Percentiles rank a stretch among this genome's conserved stretches.
Conservation (phyloP, 2,888 invertebrate genomes). For the Cheilosia grossa region DNA sequence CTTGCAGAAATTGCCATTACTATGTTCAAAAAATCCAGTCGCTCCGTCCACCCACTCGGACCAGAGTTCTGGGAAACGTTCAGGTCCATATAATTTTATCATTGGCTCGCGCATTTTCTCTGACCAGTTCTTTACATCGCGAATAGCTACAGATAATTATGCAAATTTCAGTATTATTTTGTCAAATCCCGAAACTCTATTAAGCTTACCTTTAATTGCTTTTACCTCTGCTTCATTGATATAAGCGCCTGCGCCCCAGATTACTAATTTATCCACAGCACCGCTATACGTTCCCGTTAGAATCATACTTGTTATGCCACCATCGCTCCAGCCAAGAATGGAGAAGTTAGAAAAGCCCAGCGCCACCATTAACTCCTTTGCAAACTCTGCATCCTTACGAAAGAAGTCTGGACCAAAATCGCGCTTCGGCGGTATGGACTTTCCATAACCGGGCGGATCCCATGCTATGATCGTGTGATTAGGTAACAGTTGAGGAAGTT, state of each 20-base stretch:
- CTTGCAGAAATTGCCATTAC: constrained; percentile 90
- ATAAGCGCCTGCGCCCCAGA: constrained; percentile 92
- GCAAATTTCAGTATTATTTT: neutral
- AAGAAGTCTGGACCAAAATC: constrained; percentile 89
- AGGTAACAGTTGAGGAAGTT: constrained; percentile 82
- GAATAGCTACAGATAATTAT: constrained; percentile 24
- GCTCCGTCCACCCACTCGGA: constrained; percentile 89
- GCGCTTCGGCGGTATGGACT: constrained; percentile 90
- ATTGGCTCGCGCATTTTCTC: constrained; percentile 89
- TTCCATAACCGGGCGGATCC: constrained; percentile 96
- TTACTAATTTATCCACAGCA: constrained; percentile 88
- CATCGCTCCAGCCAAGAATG: constrained; percentile 95
- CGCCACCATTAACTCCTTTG: constrained; percentile 89
- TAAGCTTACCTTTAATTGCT: constrained; percentile 85
- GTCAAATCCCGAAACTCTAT: neutral
- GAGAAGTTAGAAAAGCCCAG: constrained; percentile 89
- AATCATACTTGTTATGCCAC: constrained; percentile 91
- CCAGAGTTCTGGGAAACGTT: constrained; percentile 88
- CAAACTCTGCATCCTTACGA: constrained; percentile 89
- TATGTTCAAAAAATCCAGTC: constrained; percentile 84
- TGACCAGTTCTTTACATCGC: constrained; percentile 91
- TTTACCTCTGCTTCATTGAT: constrained; percentile 88
- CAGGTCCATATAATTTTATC: constrained; percentile 89
- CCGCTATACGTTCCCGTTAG: constrained; percentile 89
- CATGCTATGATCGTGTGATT: constrained; percentile 85